Conservation (phyloP, 2,888 invertebrate genomes). For the Iphiclides podalirius region DNA sequence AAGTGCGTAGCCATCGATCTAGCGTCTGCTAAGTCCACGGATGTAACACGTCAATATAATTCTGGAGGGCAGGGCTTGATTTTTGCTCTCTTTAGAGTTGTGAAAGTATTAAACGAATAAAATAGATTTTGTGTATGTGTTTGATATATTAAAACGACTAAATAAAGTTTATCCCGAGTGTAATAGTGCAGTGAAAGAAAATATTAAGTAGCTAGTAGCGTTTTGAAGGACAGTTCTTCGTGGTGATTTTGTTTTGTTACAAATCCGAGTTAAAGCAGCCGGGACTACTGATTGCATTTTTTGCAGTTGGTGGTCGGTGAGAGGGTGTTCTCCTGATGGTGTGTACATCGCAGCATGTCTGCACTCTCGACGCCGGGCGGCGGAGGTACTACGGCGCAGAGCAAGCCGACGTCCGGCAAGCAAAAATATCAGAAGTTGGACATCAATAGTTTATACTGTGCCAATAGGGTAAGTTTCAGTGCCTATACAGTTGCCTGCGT, state of each 20-base stretch:
- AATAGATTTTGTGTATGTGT: conserved; percentile 34
- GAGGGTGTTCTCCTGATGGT: conserved; percentile 85
- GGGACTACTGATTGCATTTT: conserved; percentile 45
- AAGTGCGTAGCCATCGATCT: conserved; percentile 65
- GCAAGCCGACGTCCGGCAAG: conserved; percentile 86
- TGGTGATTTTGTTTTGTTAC: conserved; percentile 30
- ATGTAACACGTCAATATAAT: conserved; percentile 79
- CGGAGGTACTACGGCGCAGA: conserved; percentile 79
- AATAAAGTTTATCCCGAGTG: conserved; percentile 12
- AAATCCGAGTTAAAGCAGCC: conserved; percentile 37
- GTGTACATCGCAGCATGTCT: conserved; percentile 98
- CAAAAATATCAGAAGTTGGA: conserved; percentile 97
- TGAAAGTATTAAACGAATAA: conserved; percentile 60
- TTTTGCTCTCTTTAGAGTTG: conserved; percentile 56
- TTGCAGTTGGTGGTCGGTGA: conserved; percentile 76
- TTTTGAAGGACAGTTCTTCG: conserved; percentile 44
- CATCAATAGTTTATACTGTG: conserved; percentile 98
- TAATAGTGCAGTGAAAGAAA: conserved; percentile 17
- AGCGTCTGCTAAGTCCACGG: conserved; percentile 59
- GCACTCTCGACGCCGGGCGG: conserved; percentile 93
- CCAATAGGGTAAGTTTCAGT: conserved; percentile 88
- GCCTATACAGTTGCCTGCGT: conserved; percentile 12
- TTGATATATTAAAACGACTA: not conserved
- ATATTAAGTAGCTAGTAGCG: conserved; percentile 20
- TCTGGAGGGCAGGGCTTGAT: conserved; percentile 68